Conservation (phyloP, 2,797 vertebrate genomes). For the Gobionotothen gibberifrons region DNA sequence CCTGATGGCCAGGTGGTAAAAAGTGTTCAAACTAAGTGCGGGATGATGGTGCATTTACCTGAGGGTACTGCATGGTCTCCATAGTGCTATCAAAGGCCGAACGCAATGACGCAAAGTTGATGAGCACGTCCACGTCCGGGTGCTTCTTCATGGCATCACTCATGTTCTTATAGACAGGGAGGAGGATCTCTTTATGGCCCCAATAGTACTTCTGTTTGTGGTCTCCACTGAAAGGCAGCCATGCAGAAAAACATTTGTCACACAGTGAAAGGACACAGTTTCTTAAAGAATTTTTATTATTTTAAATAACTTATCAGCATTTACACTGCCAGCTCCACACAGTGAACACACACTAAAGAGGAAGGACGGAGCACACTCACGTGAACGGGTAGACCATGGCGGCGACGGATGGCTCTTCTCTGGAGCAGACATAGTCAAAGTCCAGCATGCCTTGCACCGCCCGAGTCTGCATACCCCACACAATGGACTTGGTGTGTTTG, state of each 20-base stretch:
- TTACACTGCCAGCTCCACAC: neutral
- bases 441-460: conserved; percentile 99
- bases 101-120: conserved; percentile 96
- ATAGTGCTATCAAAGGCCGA: conserved; percentile 97
- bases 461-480: conserved; percentile 99
- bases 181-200: conserved; percentile 97
- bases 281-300: neutral
- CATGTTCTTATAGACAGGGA: conserved; percentile 99
- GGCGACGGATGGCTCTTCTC: conserved; percentile 91
- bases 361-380: conserved; percentile 73
- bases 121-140: conserved; percentile 95
- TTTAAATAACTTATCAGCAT: neutral
- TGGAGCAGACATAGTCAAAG: conserved; percentile 96
- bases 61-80: conserved; percentile 94
- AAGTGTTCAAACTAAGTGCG: too few relatives aligned
- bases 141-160: conserved; percentile 97
- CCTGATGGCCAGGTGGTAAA: too few relatives aligned
- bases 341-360: neutral
- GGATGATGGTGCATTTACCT: conserved; percentile 79
- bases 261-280: neutral
- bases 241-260: neutral
- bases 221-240: conserved; percentile 87
- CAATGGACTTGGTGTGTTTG: conserved; percentile 92
- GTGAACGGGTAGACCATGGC: conserved; percentile 99
- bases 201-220: conserved; percentile 99